phyloP scores from a whole-genome alignment of 2,888 invertebrate genomes.

The Synanthedon tipuliformis region DNA sequence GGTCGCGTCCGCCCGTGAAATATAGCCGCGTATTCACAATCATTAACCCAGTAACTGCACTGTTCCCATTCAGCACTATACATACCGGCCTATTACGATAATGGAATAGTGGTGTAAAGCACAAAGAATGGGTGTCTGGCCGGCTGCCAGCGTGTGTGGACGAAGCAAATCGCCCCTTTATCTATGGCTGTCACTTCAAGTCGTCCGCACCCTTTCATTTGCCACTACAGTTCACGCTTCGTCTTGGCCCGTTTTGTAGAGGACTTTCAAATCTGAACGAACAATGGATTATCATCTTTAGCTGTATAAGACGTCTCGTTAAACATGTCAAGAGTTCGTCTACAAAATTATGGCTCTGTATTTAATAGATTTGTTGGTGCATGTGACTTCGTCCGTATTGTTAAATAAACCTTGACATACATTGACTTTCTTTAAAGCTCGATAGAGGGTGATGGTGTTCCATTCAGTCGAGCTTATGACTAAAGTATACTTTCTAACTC shows the following conservation, averaged over 20 bases:
- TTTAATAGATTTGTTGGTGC: too few species aligned
- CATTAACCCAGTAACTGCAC: conserved; percentile 37
- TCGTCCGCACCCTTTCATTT: conserved; percentile 6
- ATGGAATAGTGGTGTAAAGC: conserved; percentile 51
- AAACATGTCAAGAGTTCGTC: too few species aligned
- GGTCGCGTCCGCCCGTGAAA: neutral
- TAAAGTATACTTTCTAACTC: too few species aligned
- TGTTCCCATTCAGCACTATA: conserved; percentile 22
- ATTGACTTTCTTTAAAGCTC: too few species aligned
- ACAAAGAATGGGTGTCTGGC: conserved; percentile 46
- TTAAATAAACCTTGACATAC: too few species aligned
- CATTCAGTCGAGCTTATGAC: too few species aligned
- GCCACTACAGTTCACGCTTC: neutral
- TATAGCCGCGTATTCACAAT: conserved; percentile 19
- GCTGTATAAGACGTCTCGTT: neutral
- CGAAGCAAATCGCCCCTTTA: conserved; percentile 11
- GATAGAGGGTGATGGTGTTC: too few species aligned
- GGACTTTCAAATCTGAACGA: neutral
- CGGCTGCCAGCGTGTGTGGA: conserved; percentile 26
- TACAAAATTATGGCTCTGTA: too few species aligned
- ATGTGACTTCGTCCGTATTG: too few species aligned
- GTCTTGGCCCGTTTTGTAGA: neutral
- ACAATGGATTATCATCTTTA: neutral
- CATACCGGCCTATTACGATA: conserved; percentile 39
- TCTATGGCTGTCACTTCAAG: conserved; percentile 6